These are phyloP conservation scores for Vombatus ursinus DNA, from an alignment of 2,113 vertebrate genomes.

Conservation along the genomic window DNA sequence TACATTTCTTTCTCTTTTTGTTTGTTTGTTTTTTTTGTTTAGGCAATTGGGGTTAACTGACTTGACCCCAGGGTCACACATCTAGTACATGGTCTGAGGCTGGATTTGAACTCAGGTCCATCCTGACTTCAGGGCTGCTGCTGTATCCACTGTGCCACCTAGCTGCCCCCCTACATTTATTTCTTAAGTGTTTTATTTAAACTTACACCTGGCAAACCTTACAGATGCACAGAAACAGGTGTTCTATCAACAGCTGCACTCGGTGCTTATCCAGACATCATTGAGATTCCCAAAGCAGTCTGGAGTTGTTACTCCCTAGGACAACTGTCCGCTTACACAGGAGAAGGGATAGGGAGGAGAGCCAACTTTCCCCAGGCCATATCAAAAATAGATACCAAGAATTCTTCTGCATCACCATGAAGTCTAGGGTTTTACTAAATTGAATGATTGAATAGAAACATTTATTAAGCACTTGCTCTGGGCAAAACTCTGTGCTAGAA, in stretches of 20 bases:
- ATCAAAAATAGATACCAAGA: background rate
- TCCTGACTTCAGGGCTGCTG: too few species aligned
- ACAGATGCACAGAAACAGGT: background rate
- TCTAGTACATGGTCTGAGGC: too few species aligned
- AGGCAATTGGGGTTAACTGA: too few species aligned
- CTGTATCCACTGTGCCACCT: too few species aligned
- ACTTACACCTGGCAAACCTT: constrained; percentile 30
- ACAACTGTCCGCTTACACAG: background rate
- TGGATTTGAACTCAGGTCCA: too few species aligned
- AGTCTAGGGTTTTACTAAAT: background rate
- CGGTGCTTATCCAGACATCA: constrained; percentile 17
- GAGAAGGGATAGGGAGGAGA: background rate
- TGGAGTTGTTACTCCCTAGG: constrained; percentile 35
- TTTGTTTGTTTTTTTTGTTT: too few species aligned
- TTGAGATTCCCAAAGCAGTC: constrained; percentile 29
- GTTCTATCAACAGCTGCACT: constrained; percentile 34
- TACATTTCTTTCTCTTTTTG: background rate
- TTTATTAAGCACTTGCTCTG: background rate
- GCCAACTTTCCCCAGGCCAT: background rate
- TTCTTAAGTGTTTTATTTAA: constrained; percentile 13
- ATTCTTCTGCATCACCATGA: background rate
- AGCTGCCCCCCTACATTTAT: too few species aligned
- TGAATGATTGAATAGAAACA: background rate
- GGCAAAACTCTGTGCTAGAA: background rate
- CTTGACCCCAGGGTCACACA: too few species aligned